phyloP scores from a whole-genome alignment of 2,113 vertebrate genomes.

The Muscicapa adusta region DNA sequence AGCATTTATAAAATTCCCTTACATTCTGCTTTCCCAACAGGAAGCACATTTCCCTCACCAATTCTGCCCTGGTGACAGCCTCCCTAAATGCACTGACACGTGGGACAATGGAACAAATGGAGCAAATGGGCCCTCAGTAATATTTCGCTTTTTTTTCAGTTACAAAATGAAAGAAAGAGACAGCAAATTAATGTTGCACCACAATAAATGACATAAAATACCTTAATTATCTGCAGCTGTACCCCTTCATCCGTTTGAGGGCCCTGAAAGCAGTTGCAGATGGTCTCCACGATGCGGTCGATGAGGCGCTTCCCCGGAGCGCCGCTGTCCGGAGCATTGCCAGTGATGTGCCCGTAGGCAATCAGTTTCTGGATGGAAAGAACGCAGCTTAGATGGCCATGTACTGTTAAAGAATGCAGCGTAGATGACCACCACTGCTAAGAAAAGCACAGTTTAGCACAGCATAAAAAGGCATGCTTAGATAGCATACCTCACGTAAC shows the following conservation, averaged over 20 bases:
- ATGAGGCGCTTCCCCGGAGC: slow-evolving; percentile 90
- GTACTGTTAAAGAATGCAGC: slow-evolving; percentile 12
- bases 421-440: neutral
- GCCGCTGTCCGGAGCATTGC: slow-evolving; percentile 89
- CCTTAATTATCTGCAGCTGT: slow-evolving; percentile 98
- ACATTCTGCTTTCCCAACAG: neutral
- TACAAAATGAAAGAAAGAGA: neutral
- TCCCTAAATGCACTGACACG: neutral
- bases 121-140: neutral
- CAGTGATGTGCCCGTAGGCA: slow-evolving; percentile 96
- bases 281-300: slow-evolving; percentile 92
- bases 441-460: neutral
- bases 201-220: slow-evolving; percentile 44
- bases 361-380: slow-evolving; percentile 86
- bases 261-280: slow-evolving; percentile 95
- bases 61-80: neutral
- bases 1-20: neutral
- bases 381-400: slow-evolving; percentile 9
- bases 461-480: neutral
- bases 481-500: neutral
- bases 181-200: neutral
- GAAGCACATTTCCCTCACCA: neutral
- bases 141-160: neutral
- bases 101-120: neutral
- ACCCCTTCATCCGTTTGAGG: slow-evolving; percentile 97